Evolutionary conservation across 2,113 vertebrate genomes (phyloP).

Genomic region (Anser cygnoides): DNA sequence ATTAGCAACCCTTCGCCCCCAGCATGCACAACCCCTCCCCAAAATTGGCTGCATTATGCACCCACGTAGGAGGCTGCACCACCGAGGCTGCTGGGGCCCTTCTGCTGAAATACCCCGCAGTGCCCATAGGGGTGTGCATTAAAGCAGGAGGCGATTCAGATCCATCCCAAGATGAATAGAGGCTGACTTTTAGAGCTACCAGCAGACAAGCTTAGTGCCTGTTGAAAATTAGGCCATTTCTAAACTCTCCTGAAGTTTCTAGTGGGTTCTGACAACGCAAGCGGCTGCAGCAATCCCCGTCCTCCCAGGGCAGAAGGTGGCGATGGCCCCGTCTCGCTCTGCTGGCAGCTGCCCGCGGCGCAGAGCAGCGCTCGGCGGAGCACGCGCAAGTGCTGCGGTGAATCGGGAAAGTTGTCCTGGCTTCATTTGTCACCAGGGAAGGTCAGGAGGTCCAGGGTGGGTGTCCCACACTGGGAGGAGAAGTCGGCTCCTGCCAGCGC

Average conservation of each 20-base stretch:
- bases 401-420: background rate
- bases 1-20: background rate
- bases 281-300: background rate
- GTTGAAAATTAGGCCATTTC: background rate
- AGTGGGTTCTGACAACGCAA: background rate
- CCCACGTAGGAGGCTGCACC: background rate
- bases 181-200: background rate
- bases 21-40: background rate
- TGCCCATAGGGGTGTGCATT: background rate
- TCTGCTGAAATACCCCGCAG: background rate
- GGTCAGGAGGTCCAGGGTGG: background rate
- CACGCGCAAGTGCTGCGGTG: rapidly evolving
- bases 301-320: background rate
- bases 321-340: background rate
- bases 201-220: background rate
- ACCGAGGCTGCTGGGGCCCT: background rate
- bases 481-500: background rate
- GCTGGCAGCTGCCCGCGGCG: rapidly evolving
- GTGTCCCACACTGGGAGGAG: background rate
- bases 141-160: background rate
- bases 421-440: slow-evolving; percentile 17
- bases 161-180: background rate
- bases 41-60: background rate
- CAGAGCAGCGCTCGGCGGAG: rapidly evolving
- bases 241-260: background rate